A percentile compares a stretch with the other conserved stretches of the same genome.
Evolutionary conservation across 92 coral and sea anemone species (phyloP).

Genomic region (Zoanthus gigantus): DNA sequence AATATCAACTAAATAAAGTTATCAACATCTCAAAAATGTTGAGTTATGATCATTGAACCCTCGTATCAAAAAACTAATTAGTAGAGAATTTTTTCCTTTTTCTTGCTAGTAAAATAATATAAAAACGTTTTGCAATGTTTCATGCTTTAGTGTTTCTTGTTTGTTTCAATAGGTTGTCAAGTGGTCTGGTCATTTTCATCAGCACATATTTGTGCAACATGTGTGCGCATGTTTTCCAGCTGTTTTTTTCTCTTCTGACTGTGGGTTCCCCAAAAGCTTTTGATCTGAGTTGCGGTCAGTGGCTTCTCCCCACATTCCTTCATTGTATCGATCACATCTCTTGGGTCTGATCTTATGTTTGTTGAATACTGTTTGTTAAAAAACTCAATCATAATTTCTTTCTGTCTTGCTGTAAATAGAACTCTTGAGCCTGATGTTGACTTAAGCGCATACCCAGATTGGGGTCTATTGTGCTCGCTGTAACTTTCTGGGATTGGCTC

Average conservation of each 20-base stretch:
- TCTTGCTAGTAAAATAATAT: conserved; percentile 15
- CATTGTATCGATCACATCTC: conserved; percentile 20
- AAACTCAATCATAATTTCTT: conserved; percentile 4
- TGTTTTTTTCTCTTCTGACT: conserved; percentile 37
- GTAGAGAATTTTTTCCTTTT: background rate
- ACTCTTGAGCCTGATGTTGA: conserved; percentile 21
- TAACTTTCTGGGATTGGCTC: conserved; percentile 13
- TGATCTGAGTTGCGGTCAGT: conserved; percentile 18
- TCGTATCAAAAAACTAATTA: conserved; percentile 1
- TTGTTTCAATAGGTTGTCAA: background rate
- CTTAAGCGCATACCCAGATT: conserved; percentile 26
- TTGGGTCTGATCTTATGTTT: conserved; percentile 13
- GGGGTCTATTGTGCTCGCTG: conserved; percentile 9
- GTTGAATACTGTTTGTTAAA: conserved; percentile 29
- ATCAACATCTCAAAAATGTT: conserved; percentile 9
- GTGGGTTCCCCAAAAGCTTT: conserved; percentile 37
- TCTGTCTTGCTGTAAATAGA: conserved; percentile 6
- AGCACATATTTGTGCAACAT: conserved; percentile 24
- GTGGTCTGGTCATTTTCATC: conserved; percentile 26
- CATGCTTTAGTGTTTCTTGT: conserved; percentile 31
- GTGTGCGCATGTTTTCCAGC: conserved; percentile 34
- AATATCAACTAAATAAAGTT: conserved; percentile 9
- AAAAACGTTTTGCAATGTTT: conserved; percentile 30
- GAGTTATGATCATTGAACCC: conserved; percentile 18
- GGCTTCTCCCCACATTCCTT: conserved; percentile 20